Conservation (phyloP, 2,888 invertebrate genomes). For the Athalia cordata region DNA sequence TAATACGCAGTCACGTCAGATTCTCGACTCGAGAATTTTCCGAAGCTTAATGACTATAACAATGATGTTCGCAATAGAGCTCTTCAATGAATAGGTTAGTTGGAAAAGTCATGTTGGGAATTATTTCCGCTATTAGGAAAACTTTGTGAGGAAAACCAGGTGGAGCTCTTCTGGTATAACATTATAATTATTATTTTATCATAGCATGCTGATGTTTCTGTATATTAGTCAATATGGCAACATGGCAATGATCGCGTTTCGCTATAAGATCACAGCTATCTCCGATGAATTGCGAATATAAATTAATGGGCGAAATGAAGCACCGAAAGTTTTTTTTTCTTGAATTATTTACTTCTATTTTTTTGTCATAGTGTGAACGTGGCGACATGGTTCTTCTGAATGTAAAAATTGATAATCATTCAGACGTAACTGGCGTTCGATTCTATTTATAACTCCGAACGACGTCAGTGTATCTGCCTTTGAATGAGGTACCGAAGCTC, state of each 20-base stretch:
- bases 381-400: conserved; percentile 8
- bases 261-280: too few species aligned
- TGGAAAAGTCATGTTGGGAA: background rate
- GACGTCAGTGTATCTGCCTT: conserved; percentile 36
- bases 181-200: too few species aligned
- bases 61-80: background rate
- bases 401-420: conserved; percentile 34
- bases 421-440: conserved; percentile 4
- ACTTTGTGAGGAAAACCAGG: too few species aligned
- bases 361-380: background rate
- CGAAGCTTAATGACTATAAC: background rate
- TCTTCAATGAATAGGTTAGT: background rate
- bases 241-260: too few species aligned
- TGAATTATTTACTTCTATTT: too few species aligned
- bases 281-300: too few species aligned
- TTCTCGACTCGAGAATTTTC: background rate
- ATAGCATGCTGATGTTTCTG: too few species aligned
- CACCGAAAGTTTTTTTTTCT: too few species aligned
- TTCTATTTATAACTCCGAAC: conserved; percentile 36
- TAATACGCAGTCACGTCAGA: background rate
- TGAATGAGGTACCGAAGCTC: conserved; percentile 4
- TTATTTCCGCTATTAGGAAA: too few species aligned
- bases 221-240: too few species aligned
- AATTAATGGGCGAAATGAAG: too few species aligned
- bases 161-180: too few species aligned